These are phyloP conservation scores for Nothocercus julius DNA, from an alignment of 2,113 vertebrate species.

Conservation along the genomic window DNA sequence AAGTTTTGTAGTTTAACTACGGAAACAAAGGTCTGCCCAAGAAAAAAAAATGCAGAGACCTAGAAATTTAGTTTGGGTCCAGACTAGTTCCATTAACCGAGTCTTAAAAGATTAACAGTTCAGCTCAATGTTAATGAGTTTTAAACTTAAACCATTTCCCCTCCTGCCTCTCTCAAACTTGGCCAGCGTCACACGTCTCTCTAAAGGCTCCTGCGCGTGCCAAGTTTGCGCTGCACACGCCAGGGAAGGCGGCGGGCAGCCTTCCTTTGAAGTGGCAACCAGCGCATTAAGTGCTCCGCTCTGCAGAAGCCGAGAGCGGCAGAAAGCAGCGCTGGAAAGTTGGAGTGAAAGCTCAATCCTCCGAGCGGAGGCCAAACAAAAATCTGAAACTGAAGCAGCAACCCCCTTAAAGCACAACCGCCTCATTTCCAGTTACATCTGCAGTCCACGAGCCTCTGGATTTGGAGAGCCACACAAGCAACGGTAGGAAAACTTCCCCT, in stretches of 20 bases:
- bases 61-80: not conserved
- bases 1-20: not conserved
- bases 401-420: not conserved
- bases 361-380: not conserved
- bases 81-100: not conserved
- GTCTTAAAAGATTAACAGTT: not conserved
- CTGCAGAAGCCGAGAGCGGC: not conserved
- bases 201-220: not conserved
- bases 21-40: not conserved
- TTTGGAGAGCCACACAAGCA: not conserved
- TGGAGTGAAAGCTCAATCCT: not conserved
- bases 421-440: not conserved
- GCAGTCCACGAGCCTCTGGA: not conserved
- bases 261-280: conserved; percentile 4
- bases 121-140: not conserved
- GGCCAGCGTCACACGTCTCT: not conserved
- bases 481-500: fast-evolving
- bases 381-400: not conserved
- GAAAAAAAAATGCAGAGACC: not conserved
- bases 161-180: not conserved
- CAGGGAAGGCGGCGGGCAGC: not conserved
- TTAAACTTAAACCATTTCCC: not conserved
- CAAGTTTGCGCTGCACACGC: not conserved
- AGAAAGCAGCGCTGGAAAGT: not conserved
- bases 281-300: not conserved